These are phyloP conservation scores for Pandemis corylana DNA, from an alignment of 2,888 invertebrate genomes.

Conservation along the genomic window DNA sequence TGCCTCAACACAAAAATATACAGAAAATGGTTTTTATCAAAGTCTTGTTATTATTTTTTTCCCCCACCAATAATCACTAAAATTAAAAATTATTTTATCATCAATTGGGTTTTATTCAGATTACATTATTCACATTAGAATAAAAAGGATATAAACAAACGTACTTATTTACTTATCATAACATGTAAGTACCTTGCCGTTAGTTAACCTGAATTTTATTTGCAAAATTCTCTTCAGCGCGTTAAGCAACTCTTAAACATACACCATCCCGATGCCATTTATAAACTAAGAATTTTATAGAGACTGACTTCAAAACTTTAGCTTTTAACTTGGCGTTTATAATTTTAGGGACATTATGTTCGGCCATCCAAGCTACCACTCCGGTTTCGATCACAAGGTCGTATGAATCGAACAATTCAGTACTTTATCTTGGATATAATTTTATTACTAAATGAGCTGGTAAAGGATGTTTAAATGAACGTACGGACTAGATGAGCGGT, in stretches of 20 bases:
- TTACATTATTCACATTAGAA: neutral
- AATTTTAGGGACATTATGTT: neutral
- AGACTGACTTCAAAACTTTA: neutral
- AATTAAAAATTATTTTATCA: neutral
- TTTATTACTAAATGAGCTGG: neutral
- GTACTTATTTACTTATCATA: constrained; percentile 3
- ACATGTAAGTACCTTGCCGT: constrained; percentile 1
- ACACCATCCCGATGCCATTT: constrained; percentile 8
- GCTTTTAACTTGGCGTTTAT: neutral
- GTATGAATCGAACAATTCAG: neutral
- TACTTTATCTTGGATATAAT: neutral
- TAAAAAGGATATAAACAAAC: neutral
- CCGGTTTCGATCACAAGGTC: neutral
- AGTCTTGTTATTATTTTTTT: neutral
- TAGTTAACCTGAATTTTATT: neutral
- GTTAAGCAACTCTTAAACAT: neutral
- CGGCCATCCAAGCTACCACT: neutral
- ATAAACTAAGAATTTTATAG: constrained; percentile 1
- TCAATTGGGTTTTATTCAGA: neutral
- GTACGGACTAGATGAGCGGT: constrained; percentile 55
- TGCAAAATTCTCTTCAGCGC: constrained; percentile 7
- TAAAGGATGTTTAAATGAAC: neutral
- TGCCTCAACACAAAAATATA: constrained; percentile 3
- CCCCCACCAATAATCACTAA: neutral
- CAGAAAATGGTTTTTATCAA: neutral